These are phyloP conservation scores for Siderastrea siderea DNA, from an alignment of 92 coral and sea anemone genomes.

Conservation along the genomic window DNA sequence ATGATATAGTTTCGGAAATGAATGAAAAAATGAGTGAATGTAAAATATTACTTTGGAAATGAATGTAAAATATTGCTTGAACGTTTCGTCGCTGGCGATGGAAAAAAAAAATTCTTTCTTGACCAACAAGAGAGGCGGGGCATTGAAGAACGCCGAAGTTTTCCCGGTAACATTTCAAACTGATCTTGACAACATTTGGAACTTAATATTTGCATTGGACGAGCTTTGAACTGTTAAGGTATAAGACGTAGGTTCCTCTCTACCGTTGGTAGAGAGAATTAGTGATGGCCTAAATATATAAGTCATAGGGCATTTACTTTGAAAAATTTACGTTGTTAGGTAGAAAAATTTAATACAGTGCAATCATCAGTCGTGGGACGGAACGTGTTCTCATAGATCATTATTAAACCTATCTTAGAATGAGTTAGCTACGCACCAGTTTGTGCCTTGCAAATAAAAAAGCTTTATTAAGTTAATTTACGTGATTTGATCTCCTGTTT, in stretches of 20 bases:
- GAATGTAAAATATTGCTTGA: background rate
- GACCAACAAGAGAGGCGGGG: background rate
- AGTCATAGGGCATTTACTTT: background rate
- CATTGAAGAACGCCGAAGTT: background rate
- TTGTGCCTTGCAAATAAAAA: background rate
- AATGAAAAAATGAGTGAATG: too few relatives aligned
- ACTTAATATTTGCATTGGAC: background rate
- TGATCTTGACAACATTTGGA: background rate
- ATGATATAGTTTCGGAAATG: too few relatives aligned
- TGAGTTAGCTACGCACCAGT: too few relatives aligned
- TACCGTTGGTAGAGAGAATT: too few relatives aligned
- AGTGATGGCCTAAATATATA: too few relatives aligned
- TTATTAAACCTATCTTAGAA: too few relatives aligned
- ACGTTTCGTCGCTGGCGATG: conserved; percentile 41
- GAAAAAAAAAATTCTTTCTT: background rate
- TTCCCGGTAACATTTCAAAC: background rate
- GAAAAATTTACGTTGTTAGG: too few relatives aligned
- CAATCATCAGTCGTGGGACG: background rate
- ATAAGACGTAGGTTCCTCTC: too few relatives aligned
- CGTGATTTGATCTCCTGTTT: background rate
- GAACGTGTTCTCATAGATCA: background rate
- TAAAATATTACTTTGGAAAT: background rate
- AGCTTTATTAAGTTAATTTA: background rate
- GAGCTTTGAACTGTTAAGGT: background rate
- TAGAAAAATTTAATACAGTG: too few relatives aligned